Base-by-base conservation (phyloP, 2,113 vertebrate species). In the Vulpes vulpes region DNA sequence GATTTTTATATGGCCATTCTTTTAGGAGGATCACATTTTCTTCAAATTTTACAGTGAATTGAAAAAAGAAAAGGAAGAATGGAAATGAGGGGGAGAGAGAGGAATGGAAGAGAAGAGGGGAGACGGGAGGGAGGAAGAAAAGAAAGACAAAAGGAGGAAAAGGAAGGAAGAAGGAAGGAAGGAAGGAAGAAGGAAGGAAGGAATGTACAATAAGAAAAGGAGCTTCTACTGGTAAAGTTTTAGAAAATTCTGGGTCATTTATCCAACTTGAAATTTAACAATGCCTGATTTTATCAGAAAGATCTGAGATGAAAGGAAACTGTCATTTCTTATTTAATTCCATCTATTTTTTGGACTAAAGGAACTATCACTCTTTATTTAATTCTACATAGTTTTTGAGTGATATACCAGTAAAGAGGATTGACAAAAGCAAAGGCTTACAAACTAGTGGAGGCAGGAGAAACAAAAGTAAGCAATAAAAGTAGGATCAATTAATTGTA, bases 181-280 rank as follows among this genome's bases (percentile, higher is more conserved):
- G n/a, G n/a, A n/a, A n/a, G n/a, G n/a, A n/a, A n/a, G 12, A 51
- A 80, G 4, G 15, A 65, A 23, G 3, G 8, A 19, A 62, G 20
- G 7, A 25, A 49, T 1, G 43, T 49, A 49, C 14, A 15, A 25
- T 7, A 35, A 57, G 5, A 73, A 6, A 17, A 0, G 8, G 3
- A 60, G 7, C 9, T n/a, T 17, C 43, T 19, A 8, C 38, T 78
- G 6, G 8, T 5, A n/a, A 91, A 7, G 12, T 12, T 55, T 55
- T 43, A 4, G 22, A 92, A 16, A 59, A 43, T 22, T 55, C 12
- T 69, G 11, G 11, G 14, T 88, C 30, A 81, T 51, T 43, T 57
- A 43, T 16, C 7, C 11, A 76, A 3, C 5, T 27, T 65, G 76
- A 64, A 30, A 59, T 35, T 30, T 64, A 62, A 8, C 14, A 71